Conservation (phyloP, 2,113 vertebrate species). For the Rhombomys opimus region DNA sequence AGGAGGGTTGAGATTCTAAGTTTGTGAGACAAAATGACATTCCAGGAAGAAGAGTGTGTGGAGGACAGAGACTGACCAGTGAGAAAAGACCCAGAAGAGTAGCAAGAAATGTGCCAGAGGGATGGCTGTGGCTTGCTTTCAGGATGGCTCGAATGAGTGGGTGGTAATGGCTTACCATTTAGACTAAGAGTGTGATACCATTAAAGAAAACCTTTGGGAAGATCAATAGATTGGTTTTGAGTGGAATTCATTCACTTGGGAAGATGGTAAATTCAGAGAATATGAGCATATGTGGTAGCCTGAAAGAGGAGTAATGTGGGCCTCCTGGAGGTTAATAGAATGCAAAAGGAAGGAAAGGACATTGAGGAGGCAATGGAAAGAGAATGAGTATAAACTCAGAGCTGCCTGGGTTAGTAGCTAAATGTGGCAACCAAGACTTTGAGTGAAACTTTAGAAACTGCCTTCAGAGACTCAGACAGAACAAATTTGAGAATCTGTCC, state of each 20-base stretch:
- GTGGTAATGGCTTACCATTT: background rate
- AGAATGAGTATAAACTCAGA: background rate
- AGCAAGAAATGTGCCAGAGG: background rate
- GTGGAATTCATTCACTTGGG: background rate
- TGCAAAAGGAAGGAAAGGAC: background rate
- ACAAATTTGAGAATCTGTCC: background rate
- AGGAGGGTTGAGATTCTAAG: background rate
- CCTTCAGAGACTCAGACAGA: background rate
- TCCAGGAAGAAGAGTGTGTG: background rate
- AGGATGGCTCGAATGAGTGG: background rate
- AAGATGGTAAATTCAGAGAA: background rate
- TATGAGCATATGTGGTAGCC: background rate
- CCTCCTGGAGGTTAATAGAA: background rate
- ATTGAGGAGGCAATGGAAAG: background rate
- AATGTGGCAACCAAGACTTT: background rate
- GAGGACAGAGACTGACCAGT: background rate
- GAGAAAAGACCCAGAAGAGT: background rate
- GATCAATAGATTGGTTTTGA: background rate
- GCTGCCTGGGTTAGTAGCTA: background rate
- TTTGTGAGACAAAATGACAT: background rate
- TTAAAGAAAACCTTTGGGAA: slow-evolving; percentile 50
- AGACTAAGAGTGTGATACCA: background rate
- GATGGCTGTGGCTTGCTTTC: background rate
- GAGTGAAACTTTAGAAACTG: background rate
- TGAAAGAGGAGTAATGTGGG: background rate